Evolutionary conservation across 2,113 vertebrate genomes (phyloP).

Genomic region (Corvus moneduloides): DNA sequence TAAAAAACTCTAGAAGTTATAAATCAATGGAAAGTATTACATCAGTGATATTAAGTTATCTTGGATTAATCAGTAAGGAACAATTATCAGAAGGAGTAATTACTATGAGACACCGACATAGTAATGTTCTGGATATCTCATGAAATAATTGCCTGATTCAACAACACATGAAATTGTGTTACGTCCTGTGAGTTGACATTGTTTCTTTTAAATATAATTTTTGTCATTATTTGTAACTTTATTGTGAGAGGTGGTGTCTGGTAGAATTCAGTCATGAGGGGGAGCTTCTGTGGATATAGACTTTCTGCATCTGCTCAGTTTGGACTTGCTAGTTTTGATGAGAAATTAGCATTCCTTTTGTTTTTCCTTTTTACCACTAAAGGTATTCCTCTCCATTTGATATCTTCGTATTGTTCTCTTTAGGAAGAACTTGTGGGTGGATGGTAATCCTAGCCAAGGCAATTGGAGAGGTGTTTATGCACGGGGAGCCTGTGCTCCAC

Average conservation of each 20-base stretch:
- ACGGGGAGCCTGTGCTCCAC: not conserved
- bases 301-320: not conserved
- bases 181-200: not conserved
- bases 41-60: not conserved
- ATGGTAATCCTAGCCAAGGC: not conserved
- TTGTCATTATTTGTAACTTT: not conserved
- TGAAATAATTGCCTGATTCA: not conserved
- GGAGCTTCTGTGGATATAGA: not conserved
- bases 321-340: not conserved
- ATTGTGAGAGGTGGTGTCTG: not conserved
- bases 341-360: not conserved
- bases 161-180: fast-evolving
- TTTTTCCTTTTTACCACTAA: not conserved
- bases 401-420: not conserved
- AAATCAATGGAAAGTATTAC: not conserved
- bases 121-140: not conserved
- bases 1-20: not conserved
- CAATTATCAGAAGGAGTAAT: not conserved
- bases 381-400: not conserved
- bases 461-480: not conserved
- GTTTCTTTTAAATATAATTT: not conserved
- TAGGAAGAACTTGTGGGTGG: not conserved
- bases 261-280: not conserved
- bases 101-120: not conserved
- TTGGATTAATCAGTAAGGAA: not conserved